Conservation (phyloP, 1,140 invertebrate species). For the Bombus superbus region DNA sequence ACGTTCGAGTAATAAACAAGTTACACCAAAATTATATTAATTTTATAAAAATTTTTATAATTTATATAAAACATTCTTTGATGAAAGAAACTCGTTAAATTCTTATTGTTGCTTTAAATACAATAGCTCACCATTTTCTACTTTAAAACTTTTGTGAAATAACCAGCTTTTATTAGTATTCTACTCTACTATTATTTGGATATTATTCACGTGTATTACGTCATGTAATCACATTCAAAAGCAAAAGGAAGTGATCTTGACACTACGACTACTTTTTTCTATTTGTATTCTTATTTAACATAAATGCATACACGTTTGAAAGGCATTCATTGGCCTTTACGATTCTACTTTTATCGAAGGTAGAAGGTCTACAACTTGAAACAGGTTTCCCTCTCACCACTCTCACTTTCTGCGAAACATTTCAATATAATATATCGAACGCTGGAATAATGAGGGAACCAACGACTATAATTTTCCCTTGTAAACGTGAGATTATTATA, state of each 20-base stretch:
- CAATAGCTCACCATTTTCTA: no score
- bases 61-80: background rate
- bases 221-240: background rate
- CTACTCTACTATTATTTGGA: background rate
- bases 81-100: background rate
- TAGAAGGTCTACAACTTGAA: conserved; percentile 38
- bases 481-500: background rate
- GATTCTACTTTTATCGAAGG: conserved; percentile 50
- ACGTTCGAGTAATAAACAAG: no score
- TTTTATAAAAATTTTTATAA: no score
- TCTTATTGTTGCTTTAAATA: no score
- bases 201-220: background rate
- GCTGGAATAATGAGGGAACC: conserved; percentile 9
- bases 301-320: background rate
- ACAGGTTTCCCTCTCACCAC: conserved; percentile 63
- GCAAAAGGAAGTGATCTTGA: conserved; percentile 32
- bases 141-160: background rate
- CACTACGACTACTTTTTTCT: conserved; percentile 16
- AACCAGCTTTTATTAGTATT: background rate
- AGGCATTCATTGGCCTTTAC: conserved; percentile 46
- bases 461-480: conserved; percentile 1
- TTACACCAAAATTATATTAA: no score
- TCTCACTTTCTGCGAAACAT: conserved; percentile 68
- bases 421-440: conserved; percentile 54
- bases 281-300: conserved; percentile 21